These are phyloP conservation scores for Istiophorus platypterus DNA, from an alignment of 2,113 vertebrate species.

Conservation along the genomic window DNA sequence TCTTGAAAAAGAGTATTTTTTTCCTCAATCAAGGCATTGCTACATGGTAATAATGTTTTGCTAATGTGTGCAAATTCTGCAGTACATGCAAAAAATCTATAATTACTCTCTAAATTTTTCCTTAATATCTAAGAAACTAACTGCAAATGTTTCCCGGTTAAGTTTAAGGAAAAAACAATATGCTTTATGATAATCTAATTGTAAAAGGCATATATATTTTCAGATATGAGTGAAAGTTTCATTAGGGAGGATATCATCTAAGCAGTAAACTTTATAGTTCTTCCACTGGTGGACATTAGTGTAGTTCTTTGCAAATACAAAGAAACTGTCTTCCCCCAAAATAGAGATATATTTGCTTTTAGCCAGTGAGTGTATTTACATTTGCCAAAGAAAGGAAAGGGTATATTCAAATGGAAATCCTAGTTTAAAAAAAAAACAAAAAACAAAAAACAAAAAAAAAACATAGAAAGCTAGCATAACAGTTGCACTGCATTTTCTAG, in stretches of 20 bases:
- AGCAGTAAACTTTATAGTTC: conserved; percentile 58
- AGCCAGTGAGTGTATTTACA: conserved; percentile 76
- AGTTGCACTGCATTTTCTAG: conserved; percentile 87
- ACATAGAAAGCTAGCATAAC: conserved; percentile 79
- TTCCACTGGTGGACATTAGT: conserved; percentile 67
- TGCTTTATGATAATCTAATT: conserved; percentile 57
- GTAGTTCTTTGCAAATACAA: conserved; percentile 65
- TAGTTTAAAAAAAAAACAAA: conserved; percentile 17
- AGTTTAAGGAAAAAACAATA: conserved; percentile 38
- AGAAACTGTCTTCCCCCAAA: conserved; percentile 65
- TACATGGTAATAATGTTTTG: conserved; percentile 40
- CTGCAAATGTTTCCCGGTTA: conserved; percentile 43
- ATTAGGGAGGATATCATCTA: conserved; percentile 45
- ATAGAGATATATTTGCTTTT: conserved; percentile 68
- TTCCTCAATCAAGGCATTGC: conserved; percentile 65
- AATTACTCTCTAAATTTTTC: conserved; percentile 51
- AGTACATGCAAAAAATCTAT: conserved; percentile 39
- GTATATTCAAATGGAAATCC: conserved; percentile 73
- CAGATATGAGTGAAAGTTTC: conserved; percentile 48
- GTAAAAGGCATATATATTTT: conserved; percentile 48
- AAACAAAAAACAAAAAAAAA: conserved; percentile 48
- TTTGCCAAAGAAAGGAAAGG: conserved; percentile 86
- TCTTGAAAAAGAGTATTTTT: conserved; percentile 62
- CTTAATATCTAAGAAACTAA: conserved; percentile 32
- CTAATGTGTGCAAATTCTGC: conserved; percentile 37